Evolutionary conservation across 2,888 invertebrate species (phyloP).

Genomic region (Siphonodentalium dalli): DNA sequence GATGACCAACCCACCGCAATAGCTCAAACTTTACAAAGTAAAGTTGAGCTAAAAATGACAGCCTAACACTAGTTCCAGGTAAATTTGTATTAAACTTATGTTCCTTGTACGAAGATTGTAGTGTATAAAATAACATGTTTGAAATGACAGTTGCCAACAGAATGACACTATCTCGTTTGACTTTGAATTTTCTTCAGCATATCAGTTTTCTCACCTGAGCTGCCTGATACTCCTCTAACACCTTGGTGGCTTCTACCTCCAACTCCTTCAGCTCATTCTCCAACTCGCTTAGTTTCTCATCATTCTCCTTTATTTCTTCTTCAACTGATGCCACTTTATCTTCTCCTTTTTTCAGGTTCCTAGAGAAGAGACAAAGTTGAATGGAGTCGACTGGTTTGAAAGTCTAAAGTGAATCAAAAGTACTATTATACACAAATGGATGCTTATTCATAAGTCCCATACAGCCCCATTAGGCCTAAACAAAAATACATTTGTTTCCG

Average conservation of each 20-base stretch:
- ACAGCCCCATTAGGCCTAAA: too few species aligned
- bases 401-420: background rate
- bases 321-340: constrained; percentile 80
- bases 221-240: constrained; percentile 51
- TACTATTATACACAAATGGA: background rate
- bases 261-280: constrained; percentile 44
- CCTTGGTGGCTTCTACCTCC: constrained; percentile 72
- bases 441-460: too few species aligned
- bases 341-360: constrained; percentile 79
- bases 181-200: background rate
- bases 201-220: constrained; percentile 48
- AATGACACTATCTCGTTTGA: too few species aligned
- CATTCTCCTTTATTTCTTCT: constrained; percentile 72
- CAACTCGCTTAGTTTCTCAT: constrained; percentile 40
- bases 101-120: too few species aligned
- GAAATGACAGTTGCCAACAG: too few species aligned
- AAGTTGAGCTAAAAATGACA: too few species aligned
- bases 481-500: too few species aligned
- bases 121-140: too few species aligned
- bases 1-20: too few species aligned
- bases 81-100: too few species aligned
- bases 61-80: too few species aligned
- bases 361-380: constrained; percentile 29
- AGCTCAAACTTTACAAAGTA: too few species aligned
- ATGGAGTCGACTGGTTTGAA: background rate